Percentiles rank a stretch among this genome's conserved stretches.
phyloP scores from a whole-genome alignment of 1,140 invertebrate genomes.

The Procambarus clarkii region DNA sequence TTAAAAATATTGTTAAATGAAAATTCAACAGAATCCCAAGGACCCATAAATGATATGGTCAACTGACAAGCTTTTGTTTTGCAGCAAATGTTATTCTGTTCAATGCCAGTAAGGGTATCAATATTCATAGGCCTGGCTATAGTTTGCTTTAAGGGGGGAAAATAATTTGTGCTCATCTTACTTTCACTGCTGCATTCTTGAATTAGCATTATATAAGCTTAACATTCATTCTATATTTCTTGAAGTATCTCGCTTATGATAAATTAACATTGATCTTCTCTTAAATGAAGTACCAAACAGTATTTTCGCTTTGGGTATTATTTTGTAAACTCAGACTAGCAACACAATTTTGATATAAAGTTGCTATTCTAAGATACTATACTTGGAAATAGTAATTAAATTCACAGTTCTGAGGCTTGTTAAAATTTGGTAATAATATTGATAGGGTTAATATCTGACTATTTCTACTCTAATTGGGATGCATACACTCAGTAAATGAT shows the following conservation, averaged over 20 bases:
- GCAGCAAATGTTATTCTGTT: neutral
- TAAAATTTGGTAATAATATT: constrained; percentile 39
- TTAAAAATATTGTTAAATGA: neutral
- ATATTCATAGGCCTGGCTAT: neutral
- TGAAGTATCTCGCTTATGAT: neutral
- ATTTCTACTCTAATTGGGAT: constrained; percentile 45
- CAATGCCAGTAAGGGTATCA: constrained; percentile 3
- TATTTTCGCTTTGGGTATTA: constrained; percentile 31
- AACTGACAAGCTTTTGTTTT: neutral
- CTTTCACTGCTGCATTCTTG: neutral
- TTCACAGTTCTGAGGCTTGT: constrained; percentile 30
- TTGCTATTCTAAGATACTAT: constrained; percentile 55
- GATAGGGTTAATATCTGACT: constrained; percentile 27
- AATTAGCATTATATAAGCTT: neutral
- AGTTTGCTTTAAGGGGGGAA: neutral
- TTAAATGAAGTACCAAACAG: neutral
- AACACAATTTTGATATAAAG: constrained; percentile 37
- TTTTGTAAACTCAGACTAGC: constrained; percentile 38
- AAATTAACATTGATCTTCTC: neutral
- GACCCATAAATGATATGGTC: neutral
- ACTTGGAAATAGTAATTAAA: constrained; percentile 22
- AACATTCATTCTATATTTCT: neutral
- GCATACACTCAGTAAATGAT: constrained; percentile 42
- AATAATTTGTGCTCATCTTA: constrained; percentile 28
- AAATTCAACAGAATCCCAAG: neutral